phyloP scores from a whole-genome alignment of 2,113 vertebrate species.

The Mandrillus leucophaeus region DNA sequence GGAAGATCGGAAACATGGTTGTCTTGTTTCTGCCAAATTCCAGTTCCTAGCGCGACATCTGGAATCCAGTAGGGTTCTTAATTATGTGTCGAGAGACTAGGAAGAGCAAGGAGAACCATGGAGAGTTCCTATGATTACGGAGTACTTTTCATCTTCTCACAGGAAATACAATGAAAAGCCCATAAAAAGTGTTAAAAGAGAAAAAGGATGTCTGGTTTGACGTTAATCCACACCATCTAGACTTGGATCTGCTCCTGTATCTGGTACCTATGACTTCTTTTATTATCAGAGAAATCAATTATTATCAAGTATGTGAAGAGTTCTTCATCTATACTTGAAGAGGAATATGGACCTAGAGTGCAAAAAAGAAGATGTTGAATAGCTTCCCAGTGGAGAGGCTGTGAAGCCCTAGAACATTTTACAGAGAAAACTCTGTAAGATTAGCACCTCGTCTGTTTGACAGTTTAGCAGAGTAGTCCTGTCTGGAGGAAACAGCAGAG shows the following conservation, averaged over 20 bases:
- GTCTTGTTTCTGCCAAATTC: background rate
- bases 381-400: background rate
- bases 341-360: background rate
- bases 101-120: background rate
- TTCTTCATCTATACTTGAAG: background rate
- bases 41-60: background rate
- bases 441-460: background rate
- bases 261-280: background rate
- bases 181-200: background rate
- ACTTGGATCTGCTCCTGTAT: background rate
- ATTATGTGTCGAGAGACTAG: background rate
- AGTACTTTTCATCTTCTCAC: background rate
- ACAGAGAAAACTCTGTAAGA: background rate
- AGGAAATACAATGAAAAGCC: background rate
- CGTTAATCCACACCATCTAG: background rate
- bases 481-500: background rate
- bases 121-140: background rate
- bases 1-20: background rate
- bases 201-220: background rate
- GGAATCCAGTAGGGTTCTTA: background rate
- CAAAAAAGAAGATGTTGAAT: background rate
- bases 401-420: background rate
- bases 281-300: background rate
- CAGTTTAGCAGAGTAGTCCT: fast-evolving
- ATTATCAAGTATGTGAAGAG: background rate